Evolutionary conservation across 2,797 vertebrate genomes (phyloP).

Genomic region (Perodicticus potto): DNA sequence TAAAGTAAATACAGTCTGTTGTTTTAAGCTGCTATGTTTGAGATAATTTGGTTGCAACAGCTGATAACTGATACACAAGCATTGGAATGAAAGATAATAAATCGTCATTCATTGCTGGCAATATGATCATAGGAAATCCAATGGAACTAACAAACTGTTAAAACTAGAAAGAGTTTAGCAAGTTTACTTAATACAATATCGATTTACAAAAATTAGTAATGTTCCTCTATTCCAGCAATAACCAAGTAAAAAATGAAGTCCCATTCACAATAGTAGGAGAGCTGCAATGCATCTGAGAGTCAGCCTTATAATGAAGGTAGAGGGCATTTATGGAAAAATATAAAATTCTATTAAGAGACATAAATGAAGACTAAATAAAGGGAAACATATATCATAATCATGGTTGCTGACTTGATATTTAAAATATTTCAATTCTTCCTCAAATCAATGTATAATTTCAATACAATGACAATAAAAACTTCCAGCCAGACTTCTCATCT

Average conservation of each 20-base stretch:
- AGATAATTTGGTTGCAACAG: neutral
- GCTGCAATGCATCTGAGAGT: neutral
- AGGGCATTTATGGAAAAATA: neutral
- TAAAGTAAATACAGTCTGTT: neutral
- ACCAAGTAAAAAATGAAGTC: neutral
- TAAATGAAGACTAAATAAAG: neutral
- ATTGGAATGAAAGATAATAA: neutral
- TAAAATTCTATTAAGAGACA: constrained; percentile 14
- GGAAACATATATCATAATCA: neutral
- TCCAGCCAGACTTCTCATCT: neutral
- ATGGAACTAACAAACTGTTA: neutral
- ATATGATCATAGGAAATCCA: constrained; percentile 22
- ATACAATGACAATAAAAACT: constrained; percentile 29
- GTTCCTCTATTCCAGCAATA: neutral
- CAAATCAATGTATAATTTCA: neutral
- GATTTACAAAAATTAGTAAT: neutral
- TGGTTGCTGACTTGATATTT: neutral
- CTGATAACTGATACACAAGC: neutral
- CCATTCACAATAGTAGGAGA: neutral
- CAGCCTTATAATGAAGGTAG: neutral
- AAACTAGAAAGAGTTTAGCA: neutral
- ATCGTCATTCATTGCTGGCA: neutral
- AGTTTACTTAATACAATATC: neutral
- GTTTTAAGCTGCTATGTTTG: neutral
- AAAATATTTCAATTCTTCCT: neutral